phyloP scores from a whole-genome alignment of 1,140 invertebrate species.

The Potamilus streckersoni region DNA sequence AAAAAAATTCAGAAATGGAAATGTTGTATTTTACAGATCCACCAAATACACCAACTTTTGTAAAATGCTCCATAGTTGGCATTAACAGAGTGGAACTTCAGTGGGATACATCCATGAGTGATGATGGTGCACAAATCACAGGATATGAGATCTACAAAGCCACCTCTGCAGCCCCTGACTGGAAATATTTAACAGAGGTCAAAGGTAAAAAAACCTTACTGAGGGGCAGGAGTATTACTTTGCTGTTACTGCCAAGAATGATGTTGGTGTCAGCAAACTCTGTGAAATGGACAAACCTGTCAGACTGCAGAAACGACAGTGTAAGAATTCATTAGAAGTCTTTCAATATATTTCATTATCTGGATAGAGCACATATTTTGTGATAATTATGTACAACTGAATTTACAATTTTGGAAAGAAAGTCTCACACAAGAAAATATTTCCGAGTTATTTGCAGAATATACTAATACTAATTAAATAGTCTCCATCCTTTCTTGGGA shows the following conservation, averaged over 20 bases:
- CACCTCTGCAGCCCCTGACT: slow-evolving; percentile 43
- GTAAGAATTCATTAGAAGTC: slow-evolving; percentile 21
- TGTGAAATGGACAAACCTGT: slow-evolving; percentile 69
- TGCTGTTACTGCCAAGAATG: slow-evolving; percentile 92
- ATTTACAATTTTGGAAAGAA: too few species aligned
- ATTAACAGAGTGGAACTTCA: slow-evolving; percentile 93
- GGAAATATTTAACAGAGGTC: slow-evolving; percentile 65
- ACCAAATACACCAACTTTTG: slow-evolving; percentile 69
- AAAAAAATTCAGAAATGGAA: too few species aligned
- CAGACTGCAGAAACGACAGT: slow-evolving; percentile 74
- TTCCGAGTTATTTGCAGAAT: too few species aligned
- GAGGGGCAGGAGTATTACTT: slow-evolving; percentile 82
- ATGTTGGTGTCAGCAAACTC: slow-evolving; percentile 88
- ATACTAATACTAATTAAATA: too few species aligned
- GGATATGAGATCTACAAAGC: slow-evolving; percentile 64
- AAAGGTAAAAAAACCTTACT: slow-evolving; percentile 77
- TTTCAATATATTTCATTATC: too few species aligned
- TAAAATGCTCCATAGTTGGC: slow-evolving; percentile 90
- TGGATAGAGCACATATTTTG: too few species aligned
- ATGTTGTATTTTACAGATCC: slow-evolving; percentile 80
- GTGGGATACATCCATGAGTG: slow-evolving; percentile 89
- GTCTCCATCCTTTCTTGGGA: too few species aligned
- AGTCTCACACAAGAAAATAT: too few species aligned
- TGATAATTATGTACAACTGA: too few species aligned
- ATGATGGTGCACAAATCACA: slow-evolving; percentile 90